phyloP scores from a whole-genome alignment of 2,113 vertebrate genomes.

The Pangasianodon gigas region DNA sequence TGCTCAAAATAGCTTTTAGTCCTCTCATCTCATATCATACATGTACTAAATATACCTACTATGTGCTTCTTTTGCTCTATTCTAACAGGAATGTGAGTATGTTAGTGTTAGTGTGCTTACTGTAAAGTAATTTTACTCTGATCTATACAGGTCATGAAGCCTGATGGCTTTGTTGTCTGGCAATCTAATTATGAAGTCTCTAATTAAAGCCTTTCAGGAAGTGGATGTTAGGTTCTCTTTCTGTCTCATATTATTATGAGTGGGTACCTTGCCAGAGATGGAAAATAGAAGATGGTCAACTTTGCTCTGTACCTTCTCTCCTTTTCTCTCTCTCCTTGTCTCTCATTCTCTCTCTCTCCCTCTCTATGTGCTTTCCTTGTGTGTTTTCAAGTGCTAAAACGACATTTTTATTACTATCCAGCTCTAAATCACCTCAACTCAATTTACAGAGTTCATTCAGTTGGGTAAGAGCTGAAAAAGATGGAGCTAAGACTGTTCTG shows the following conservation, averaged over 20 bases:
- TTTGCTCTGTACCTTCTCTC: not conserved
- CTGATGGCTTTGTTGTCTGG: slow-evolving; percentile 4
- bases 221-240: not conserved
- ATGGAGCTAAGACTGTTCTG: slow-evolving; percentile 15
- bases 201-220: slow-evolving; percentile 12
- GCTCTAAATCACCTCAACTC: slow-evolving; percentile 20
- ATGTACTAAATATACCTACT: not conserved
- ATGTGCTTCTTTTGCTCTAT: not conserved
- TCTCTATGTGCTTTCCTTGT: not conserved
- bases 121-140: not conserved
- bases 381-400: slow-evolving; percentile 6
- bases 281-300: slow-evolving; percentile 39
- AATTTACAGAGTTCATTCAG: slow-evolving; percentile 18
- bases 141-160: slow-evolving; percentile 8
- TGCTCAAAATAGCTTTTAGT: not conserved
- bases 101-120: not conserved
- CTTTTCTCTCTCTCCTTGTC: not conserved
- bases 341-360: not conserved
- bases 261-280: slow-evolving; percentile 31
- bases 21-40: not conserved
- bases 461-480: slow-evolving; percentile 6
- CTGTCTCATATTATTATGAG: slow-evolving; percentile 7
- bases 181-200: not conserved
- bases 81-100: not conserved
- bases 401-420: slow-evolving; percentile 21